Evolutionary conservation across 2,888 invertebrate genomes (phyloP), one percentile per base, ranked within the genome.

Genomic region (Thera obeliscata): DNA sequence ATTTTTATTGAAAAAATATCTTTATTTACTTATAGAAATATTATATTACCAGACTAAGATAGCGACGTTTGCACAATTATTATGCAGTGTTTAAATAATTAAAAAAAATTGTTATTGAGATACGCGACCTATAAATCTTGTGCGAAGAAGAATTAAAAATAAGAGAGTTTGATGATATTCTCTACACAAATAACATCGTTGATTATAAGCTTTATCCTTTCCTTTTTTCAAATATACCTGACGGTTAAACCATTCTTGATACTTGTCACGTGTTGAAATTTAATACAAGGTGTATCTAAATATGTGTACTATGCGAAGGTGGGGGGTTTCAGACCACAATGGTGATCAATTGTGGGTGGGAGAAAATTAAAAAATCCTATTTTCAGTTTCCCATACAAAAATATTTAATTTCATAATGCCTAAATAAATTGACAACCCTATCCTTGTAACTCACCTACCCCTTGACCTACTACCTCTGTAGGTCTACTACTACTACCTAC

Each of bases 1-100:
- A 54, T 54, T 59, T 59, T 12, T 54, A 46, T 55, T 33, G n/a
- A 33, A 54, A n/a, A 36, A 49, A 12, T 49, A 49, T 57, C 33
- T 8, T 57, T 46, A 12, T 5, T 2, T 22, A 22, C 22, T 1
- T 35, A 36, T 22, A 33, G 46, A 43, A 8, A 43, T 46, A 5
- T 12, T 12, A 43, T 46, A 5, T 12, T 12, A 43, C 2, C 8
- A 43, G 43, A 7, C 38, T 38, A 38, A 4, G 38, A 38, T 38
- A 38, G 38, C 43, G 43, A 43, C 7, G 5, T 12, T 50, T 22
- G 50, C 50, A 50, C 22, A 2, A 6, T 50, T 22, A 9, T 56
- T 56, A 56, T 41, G n/a, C n/a, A 55, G n/a, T 55, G 38, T 55
- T 36, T 36, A n/a, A 35, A 36, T 35, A n/a, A n/a, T n/a, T 12